Evolutionary conservation across 2,888 invertebrate species (phyloP), one percentile per base, ranked within the genome.

Genomic region (Callyntrura sp.): DNA sequence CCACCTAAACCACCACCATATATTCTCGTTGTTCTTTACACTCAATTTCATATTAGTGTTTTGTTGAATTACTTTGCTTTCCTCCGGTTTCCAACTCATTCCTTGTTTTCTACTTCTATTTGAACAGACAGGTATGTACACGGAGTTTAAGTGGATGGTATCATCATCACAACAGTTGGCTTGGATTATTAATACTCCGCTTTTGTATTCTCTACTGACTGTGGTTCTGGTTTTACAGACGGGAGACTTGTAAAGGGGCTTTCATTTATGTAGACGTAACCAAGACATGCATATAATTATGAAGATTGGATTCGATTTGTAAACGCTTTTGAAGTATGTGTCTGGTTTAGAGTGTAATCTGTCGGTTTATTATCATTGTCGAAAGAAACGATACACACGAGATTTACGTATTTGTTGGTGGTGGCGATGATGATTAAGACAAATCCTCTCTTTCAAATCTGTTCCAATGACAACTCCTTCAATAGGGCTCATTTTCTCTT

Each of bases 361-460:
- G 65, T 65, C n/a, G 65, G 28, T 25, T 65, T 65, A 65, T 35
- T 65, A 65, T 65, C 65, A 2, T 25, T 35, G 2, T 35, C 2
- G 35, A 35, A 35, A 35, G 28, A 65, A 65, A 28, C 65, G 65
- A 65, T 65, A 65, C n/a, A n/a, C n/a, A n/a, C 17, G 12, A 65
- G 65, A 65, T 65, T 65, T 65, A n/a, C n/a, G n/a, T n/a, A 65
- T 65, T 65, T 65, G 65, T 65, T 65, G 65, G 65, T 17, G 65
- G 35, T 65, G 28, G 6, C 28, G 65, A 35, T 65, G 65, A 35
- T 28, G 62, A 62, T 65, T 65, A 65, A 65, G 65, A 65, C 65
- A 65, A 25, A 28, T 65, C 14, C 28, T 62, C 17, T 65, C 35
- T 28, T 28, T 25, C 14, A 28, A 65, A 65, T 65, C 65, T 65